Percentiles rank a stretch among this genome's conserved stretches.
These are phyloP conservation scores for Nematopogon swammerdamellus DNA, from an alignment of 2,888 invertebrate genomes.

Conservation along the genomic window DNA sequence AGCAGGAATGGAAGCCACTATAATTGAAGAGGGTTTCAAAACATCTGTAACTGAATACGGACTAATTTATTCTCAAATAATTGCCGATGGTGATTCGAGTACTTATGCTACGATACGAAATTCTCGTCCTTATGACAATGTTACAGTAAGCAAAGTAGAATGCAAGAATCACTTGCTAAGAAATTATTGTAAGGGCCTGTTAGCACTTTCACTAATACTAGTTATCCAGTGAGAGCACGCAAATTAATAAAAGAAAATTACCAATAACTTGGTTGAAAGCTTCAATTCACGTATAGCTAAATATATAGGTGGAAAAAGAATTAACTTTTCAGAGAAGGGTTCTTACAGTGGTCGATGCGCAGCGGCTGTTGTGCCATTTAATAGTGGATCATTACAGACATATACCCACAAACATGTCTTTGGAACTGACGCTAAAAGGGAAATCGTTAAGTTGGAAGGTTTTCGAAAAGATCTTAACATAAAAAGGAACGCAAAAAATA, in stretches of 20 bases:
- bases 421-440: too few relatives aligned
- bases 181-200: neutral
- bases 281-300: conserved; percentile 2
- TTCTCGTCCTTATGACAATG: conserved; percentile 11
- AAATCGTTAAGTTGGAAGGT: too few relatives aligned
- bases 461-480: too few relatives aligned
- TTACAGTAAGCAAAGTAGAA: conserved; percentile 1
- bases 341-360: too few relatives aligned
- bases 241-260: conserved; percentile 1
- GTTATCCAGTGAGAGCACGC: neutral
- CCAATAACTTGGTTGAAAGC: conserved; percentile 1
- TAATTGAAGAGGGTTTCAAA: conserved; percentile 8
- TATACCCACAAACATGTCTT: too few relatives aligned
- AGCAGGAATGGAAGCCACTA: conserved; percentile 6
- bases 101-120: conserved; percentile 8
- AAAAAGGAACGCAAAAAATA: too few relatives aligned
- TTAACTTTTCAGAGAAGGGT: neutral
- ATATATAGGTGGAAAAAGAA: conserved; percentile 2
- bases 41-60: conserved; percentile 5
- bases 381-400: too few relatives aligned
- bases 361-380: too few relatives aligned
- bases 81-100: conserved; percentile 10
- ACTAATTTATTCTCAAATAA: conserved; percentile 6
- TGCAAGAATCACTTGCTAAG: conserved; percentile 1
- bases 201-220: neutral